Evolutionary conservation across 92 coral and sea anemone genomes (phyloP), one percentile per base, ranked within the genome.

Genomic region (Zoanthus sansibaricus): DNA sequence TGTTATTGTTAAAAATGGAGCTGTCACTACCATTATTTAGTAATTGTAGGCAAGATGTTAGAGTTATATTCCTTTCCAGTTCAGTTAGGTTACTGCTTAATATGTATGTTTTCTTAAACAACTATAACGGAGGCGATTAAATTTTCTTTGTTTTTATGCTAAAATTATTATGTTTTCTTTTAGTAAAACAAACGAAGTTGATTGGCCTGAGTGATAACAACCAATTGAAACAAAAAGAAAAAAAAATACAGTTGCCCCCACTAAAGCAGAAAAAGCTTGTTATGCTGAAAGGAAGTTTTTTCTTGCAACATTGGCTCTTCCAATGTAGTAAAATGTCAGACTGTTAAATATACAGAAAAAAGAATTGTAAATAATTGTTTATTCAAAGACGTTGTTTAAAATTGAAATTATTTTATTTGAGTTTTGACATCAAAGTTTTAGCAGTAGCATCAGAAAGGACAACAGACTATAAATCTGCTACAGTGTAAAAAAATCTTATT

Each of bases 11-110:
- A 55, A 61, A 61, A 61, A 61, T 10, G 69, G 69, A 61, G 69
- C 69, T 61, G 69, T 61, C 31, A 61, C 69, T 61, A 61, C 69
- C 31, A 61, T 61, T 61, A n/a, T 61, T 61, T 61, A 61, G 69
- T 61, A 61, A 61, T 61, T 61, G 18, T 61, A 61, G 69, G 69
- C 69, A 61, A 61, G 69, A 61, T 61, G 69, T 61, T 61, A 61
- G 69, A 3, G 69, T 61, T n/a, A 61, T 10, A 61, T 61, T 0
- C 69, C 69, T 61, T 61, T 61, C 25, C 69, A 61, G 69, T 61
- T 61, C 31, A 61, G 69, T 61, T 21, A 31, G 69, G 69, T 61
- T 61, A 15, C 69, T 61, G 69, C 69, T 61, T 61, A 61, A 61
- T n/a, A 25, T 25, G 25, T 25, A 25, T 25, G 25, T 25, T 25